Evolutionary conservation across 2,797 vertebrate species (phyloP).

Genomic region (Apodemus agrarius): DNA sequence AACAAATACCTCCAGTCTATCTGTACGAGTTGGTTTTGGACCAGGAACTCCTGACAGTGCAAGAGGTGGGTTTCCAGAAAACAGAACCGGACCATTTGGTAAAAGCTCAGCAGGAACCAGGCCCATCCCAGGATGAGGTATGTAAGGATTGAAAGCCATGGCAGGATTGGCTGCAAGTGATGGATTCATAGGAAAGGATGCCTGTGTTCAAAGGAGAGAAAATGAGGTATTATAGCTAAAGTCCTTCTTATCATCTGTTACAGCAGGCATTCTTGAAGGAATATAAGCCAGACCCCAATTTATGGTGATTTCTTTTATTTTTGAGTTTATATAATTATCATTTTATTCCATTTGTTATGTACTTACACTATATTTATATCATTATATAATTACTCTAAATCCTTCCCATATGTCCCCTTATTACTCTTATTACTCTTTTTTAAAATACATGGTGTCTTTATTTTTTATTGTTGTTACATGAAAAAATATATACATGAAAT

Average conservation of each 20-base stretch:
- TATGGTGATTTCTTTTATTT: not conserved
- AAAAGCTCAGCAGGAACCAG: slow-evolving; percentile 96
- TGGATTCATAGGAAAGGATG: slow-evolving; percentile 94
- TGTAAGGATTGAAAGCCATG: slow-evolving; percentile 97
- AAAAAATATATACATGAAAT: not conserved
- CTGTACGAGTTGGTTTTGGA: slow-evolving; percentile 95
- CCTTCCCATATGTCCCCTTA: not conserved
- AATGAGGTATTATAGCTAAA: slow-evolving; percentile 9
- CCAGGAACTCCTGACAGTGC: slow-evolving; percentile 91
- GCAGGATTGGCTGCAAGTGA: slow-evolving; percentile 93
- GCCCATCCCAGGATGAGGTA: slow-evolving; percentile 96
- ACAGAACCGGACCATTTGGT: slow-evolving; percentile 94
- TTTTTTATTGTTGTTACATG: not conserved
- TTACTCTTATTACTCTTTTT: not conserved
- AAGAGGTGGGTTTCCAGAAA: slow-evolving; percentile 95
- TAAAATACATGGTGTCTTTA: not conserved
- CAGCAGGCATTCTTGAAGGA: slow-evolving; percentile 56
- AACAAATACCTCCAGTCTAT: slow-evolving; percentile 97
- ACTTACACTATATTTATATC: not conserved
- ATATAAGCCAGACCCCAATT: slow-evolving; percentile 56
- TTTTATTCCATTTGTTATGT: not conserved
- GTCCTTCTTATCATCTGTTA: slow-evolving; percentile 19
- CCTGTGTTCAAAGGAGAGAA: slow-evolving; percentile 87
- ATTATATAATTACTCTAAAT: not conserved
- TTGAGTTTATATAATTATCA: not conserved